These are phyloP conservation scores for Antedon mediterranea DNA, from an alignment of 53 echinoderm and acorn worm species.

Conservation along the genomic window DNA sequence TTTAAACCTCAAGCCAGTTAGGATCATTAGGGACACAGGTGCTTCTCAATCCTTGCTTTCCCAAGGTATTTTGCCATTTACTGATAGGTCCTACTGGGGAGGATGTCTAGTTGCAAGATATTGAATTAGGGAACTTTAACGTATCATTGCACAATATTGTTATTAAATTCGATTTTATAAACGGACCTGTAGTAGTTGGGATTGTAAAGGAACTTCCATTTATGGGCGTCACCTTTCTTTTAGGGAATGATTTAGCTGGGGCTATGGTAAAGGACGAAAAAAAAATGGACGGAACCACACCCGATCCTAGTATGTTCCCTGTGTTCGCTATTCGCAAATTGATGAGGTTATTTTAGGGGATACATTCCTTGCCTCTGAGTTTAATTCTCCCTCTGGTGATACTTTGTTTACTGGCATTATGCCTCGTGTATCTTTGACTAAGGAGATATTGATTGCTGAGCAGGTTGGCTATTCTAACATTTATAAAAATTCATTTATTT, in stretches of 20 bases:
- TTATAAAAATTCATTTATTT: no score
- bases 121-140: conserved; percentile 9
- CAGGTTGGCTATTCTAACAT: no score
- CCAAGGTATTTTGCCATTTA: conserved; percentile 20
- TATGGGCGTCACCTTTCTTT: neutral
- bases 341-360: no score
- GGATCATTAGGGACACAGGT: no score
- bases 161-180: conserved; percentile 2
- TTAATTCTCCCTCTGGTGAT: no score
- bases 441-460: no score
- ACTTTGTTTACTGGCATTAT: no score
- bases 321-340: no score
- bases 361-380: no score
- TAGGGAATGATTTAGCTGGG: conserved; percentile 9
- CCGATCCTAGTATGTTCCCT: conserved; percentile 21
- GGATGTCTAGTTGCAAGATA: conserved; percentile 33
- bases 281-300: conserved; percentile 12
- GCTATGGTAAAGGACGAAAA: neutral
- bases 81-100: conserved; percentile 11
- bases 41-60: no score
- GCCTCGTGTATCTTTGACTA: no score
- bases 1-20: no score
- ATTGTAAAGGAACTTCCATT: conserved; percentile 1
- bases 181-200: neutral
- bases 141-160: conserved; percentile 1